phyloP scores from a whole-genome alignment of 1,140 invertebrate species.

The Drosophila eugracilis region DNA sequence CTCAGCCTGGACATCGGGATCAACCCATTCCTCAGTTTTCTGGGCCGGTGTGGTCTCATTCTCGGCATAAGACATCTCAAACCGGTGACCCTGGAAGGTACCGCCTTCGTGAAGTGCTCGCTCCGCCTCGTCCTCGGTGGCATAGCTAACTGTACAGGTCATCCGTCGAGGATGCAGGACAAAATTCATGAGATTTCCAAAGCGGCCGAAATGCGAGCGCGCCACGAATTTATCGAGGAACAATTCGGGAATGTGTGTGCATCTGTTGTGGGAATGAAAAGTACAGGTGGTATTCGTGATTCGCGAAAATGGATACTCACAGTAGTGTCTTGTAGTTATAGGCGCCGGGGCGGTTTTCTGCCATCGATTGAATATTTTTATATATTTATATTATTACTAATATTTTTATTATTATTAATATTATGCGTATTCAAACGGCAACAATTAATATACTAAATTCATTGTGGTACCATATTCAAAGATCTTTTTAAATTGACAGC shows the following conservation, averaged over 20 bases:
- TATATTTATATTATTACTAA: not conserved
- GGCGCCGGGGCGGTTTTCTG: slow-evolving; percentile 30
- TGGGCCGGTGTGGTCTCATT: slow-evolving; percentile 68
- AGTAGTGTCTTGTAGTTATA: slow-evolving; percentile 71
- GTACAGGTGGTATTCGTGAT: too few species aligned
- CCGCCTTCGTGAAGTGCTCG: slow-evolving; percentile 87
- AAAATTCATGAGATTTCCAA: slow-evolving; percentile 87
- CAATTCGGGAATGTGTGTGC: slow-evolving; percentile 87
- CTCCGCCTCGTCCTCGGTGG: slow-evolving; percentile 86
- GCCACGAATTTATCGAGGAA: slow-evolving; percentile 87
- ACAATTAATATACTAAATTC: too few species aligned
- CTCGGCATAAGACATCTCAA: slow-evolving; percentile 86
- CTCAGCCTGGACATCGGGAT: slow-evolving; percentile 86
- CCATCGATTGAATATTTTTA: slow-evolving; percentile 21
- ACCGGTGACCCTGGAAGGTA: slow-evolving; percentile 87
- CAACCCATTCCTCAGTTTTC: slow-evolving; percentile 81
- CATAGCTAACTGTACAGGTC: slow-evolving; percentile 88
- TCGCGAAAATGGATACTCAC: slow-evolving; percentile 38
- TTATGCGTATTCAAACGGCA: not conserved
- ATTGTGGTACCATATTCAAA: too few species aligned
- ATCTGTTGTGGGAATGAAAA: slow-evolving; percentile 85
- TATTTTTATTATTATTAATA: not conserved
- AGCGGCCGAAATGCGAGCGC: slow-evolving; percentile 88
- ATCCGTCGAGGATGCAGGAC: slow-evolving; percentile 87
- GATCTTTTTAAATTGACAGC: too few species aligned